Evolutionary conservation across 2,113 vertebrate species (phyloP).

Genomic region (Chloroceryle aenea): DNA sequence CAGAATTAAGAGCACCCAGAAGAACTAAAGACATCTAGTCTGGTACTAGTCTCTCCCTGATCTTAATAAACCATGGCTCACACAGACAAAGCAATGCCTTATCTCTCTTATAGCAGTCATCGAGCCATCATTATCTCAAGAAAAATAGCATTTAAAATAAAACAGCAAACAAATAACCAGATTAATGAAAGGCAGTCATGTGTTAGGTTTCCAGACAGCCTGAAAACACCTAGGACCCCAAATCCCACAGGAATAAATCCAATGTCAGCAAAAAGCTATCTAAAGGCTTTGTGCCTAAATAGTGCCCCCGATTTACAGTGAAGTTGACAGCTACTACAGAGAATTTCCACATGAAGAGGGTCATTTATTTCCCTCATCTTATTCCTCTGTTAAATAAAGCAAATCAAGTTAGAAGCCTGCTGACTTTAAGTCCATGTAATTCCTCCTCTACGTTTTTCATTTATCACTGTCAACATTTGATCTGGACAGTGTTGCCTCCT

Average conservation of each 20-base stretch:
- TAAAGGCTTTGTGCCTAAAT: neutral
- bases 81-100: neutral
- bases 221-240: neutral
- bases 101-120: neutral
- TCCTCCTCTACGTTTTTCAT: neutral
- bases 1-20: neutral
- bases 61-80: neutral
- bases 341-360: neutral
- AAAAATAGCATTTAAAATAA: neutral
- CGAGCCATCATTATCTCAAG: neutral
- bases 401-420: neutral
- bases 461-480: conserved; percentile 4
- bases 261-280: neutral
- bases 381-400: neutral
- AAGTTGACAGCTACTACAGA: neutral
- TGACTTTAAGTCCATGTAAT: neutral
- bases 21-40: neutral
- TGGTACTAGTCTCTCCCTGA: neutral
- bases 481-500: neutral
- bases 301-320: neutral
- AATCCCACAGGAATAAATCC: neutral
- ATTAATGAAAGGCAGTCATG: neutral
- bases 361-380: neutral
- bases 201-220: neutral
- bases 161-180: neutral